phyloP scores from a whole-genome alignment of 2,113 vertebrate species.

The Egretta garzetta region DNA sequence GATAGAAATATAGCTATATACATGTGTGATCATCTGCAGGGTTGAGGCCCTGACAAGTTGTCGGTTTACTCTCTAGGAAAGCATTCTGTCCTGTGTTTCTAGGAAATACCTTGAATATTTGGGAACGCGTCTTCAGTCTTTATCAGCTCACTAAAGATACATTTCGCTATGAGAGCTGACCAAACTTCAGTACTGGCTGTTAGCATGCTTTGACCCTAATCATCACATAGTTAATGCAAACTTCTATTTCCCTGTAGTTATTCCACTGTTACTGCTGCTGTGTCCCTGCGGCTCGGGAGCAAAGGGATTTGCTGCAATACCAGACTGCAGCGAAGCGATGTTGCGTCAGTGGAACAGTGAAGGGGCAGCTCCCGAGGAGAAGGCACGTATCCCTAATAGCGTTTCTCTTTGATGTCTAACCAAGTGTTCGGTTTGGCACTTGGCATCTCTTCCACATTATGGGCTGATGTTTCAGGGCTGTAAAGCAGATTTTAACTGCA shows the following conservation, averaged over 20 bases:
- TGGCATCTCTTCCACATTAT: background rate
- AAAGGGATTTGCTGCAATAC: constrained; percentile 72
- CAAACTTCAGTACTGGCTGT: background rate
- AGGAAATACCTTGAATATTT: background rate
- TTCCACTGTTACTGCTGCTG: constrained; percentile 76
- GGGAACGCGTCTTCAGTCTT: background rate
- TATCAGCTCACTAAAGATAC: background rate
- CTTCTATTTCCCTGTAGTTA: constrained; percentile 48
- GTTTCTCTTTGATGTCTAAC: background rate
- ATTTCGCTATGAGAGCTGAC: background rate
- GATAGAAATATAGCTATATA: background rate
- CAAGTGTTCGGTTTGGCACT: background rate
- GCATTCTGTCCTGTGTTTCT: background rate
- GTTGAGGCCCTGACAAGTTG: background rate
- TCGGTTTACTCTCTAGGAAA: background rate
- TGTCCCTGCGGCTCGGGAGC: constrained; percentile 65
- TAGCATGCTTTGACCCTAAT: background rate
- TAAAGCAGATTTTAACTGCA: background rate
- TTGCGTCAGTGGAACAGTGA: constrained; percentile 78
- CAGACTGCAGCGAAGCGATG: constrained; percentile 64
- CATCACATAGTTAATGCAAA: background rate
- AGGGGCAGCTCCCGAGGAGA: constrained; percentile 76
- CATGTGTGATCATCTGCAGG: background rate
- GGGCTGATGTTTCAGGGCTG: background rate
- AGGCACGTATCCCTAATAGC: constrained; percentile 58